These are phyloP conservation scores for Himantopus leucocephalus DNA, from an alignment of 2,113 vertebrate genomes.

Conservation along the genomic window DNA sequence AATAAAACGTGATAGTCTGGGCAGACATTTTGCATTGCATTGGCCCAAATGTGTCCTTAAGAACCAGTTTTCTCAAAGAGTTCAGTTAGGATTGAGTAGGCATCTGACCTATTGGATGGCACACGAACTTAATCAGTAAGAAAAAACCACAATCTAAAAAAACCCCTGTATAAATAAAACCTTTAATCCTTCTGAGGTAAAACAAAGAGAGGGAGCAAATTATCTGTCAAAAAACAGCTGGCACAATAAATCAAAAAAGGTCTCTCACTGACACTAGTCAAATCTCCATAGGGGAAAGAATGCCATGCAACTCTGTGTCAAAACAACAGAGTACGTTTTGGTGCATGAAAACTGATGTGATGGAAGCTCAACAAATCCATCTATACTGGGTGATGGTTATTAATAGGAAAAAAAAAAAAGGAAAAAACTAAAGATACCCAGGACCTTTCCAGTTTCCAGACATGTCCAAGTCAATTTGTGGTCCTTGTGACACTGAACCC, in stretches of 20 bases:
- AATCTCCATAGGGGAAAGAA: neutral
- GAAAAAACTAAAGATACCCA: neutral
- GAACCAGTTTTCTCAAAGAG: neutral
- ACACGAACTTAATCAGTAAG: neutral
- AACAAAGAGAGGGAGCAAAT: constrained; percentile 1
- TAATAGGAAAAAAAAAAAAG: neutral
- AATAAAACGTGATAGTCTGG: neutral
- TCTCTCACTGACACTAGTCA: neutral
- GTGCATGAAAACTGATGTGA: neutral
- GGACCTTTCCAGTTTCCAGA: neutral
- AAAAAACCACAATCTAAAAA: neutral
- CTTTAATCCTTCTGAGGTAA: constrained; percentile 1
- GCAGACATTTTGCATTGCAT: neutral
- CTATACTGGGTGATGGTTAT: neutral
- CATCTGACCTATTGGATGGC: neutral
- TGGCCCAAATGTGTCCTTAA: neutral
- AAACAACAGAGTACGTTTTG: neutral
- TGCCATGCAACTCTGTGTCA: neutral
- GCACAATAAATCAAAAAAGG: neutral
- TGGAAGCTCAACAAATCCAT: neutral
- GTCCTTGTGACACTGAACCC: neutral
- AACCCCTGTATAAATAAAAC: neutral
- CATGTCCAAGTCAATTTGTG: neutral
- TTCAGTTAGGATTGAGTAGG: neutral
- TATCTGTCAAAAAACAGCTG: neutral